These are phyloP conservation scores for Ephestia elutella DNA, from an alignment of 1,140 invertebrate genomes.

Conservation along the genomic window DNA sequence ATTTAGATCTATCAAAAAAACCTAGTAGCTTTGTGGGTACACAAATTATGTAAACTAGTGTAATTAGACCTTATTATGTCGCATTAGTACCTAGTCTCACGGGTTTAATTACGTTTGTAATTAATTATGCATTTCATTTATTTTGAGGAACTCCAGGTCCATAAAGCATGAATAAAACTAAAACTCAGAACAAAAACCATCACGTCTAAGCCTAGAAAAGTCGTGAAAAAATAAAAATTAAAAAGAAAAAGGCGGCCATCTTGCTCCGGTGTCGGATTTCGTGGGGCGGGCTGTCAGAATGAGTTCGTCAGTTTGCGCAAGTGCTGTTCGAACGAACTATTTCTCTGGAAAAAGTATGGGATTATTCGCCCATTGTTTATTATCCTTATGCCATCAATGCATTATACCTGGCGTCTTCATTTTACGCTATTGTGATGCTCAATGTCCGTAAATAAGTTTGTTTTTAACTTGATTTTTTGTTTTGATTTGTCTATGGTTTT, in stretches of 20 bases:
- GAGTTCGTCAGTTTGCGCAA: conserved; percentile 1
- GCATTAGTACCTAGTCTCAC: too few relatives aligned
- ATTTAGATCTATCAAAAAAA: too few relatives aligned
- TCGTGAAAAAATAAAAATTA: not conserved
- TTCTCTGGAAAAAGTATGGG: not conserved
- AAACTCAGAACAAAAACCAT: not conserved
- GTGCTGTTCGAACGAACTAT: not conserved
- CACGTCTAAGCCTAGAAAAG: not conserved
- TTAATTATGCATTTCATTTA: too few relatives aligned
- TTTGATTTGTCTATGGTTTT: not conserved
- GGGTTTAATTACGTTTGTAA: too few relatives aligned
- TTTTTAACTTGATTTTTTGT: not conserved
- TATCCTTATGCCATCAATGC: not conserved
- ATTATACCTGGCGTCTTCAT: not conserved
- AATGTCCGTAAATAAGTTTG: not conserved
- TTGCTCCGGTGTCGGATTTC: not conserved
- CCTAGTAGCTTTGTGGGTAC: too few relatives aligned
- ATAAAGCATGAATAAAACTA: too few relatives aligned
- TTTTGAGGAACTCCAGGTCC: too few relatives aligned
- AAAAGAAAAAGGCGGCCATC: not conserved
- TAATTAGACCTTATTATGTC: too few relatives aligned
- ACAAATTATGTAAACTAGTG: too few relatives aligned
- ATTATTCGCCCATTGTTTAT: conserved; percentile 2
- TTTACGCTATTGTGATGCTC: not conserved
- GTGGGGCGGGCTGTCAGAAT: not conserved